These are phyloP conservation scores for Glyphotaelius pellucidus DNA, from an alignment of 2,888 invertebrate genomes.

Conservation along the genomic window DNA sequence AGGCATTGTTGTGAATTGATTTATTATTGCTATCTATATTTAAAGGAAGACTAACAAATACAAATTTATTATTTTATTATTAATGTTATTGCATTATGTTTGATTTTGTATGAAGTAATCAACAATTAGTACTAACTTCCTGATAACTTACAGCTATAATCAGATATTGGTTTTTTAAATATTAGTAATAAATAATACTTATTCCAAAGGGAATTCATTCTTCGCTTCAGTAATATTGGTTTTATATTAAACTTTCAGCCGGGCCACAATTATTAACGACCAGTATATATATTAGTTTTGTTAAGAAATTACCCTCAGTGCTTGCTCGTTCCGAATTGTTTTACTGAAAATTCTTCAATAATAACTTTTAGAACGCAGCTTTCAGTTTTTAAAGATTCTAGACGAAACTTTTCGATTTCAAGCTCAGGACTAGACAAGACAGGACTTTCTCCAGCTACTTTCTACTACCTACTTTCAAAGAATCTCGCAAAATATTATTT, in stretches of 20 bases:
- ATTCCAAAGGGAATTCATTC: neutral
- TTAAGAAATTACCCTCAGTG: neutral
- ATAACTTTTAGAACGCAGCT: neutral
- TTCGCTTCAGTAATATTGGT: neutral
- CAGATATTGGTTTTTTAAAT: neutral
- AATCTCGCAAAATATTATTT: too few relatives aligned
- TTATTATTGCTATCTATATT: too few relatives aligned
- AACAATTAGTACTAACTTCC: neutral
- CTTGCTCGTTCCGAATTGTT: neutral
- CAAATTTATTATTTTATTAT: too few relatives aligned
- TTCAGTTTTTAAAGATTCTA: neutral
- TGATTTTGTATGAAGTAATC: too few relatives aligned
- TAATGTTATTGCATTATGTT: too few relatives aligned
- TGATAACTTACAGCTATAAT: neutral
- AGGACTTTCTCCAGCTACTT: too few relatives aligned
- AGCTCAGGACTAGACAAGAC: neutral
- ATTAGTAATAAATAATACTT: neutral
- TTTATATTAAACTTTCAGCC: neutral
- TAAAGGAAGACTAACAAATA: too few relatives aligned
- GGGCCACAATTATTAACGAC: neutral
- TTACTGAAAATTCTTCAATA: neutral
- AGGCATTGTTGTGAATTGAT: too few relatives aligned
- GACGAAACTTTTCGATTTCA: neutral
- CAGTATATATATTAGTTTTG: neutral
- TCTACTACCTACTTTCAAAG: too few relatives aligned